Conservation (phyloP, 1,140 invertebrate species). For the Melitaea cinxia region DNA sequence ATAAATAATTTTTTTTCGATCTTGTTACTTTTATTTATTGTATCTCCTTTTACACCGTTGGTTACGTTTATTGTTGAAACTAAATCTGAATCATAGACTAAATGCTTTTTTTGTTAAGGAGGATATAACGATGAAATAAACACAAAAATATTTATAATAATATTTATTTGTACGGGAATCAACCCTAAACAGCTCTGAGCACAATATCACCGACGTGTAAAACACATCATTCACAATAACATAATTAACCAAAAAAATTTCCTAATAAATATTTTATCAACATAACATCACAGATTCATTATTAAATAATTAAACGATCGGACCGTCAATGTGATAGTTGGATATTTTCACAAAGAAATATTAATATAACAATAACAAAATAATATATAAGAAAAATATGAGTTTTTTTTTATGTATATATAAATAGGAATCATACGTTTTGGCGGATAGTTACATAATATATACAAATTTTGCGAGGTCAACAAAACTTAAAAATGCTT, state of each 20-base stretch:
- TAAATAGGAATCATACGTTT: slow-evolving; percentile 3
- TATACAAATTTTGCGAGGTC: slow-evolving; percentile 50
- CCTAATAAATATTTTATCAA: slow-evolving; percentile 54
- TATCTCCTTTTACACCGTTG: no score
- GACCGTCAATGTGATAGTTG: slow-evolving; percentile 25
- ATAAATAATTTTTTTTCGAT: slow-evolving; percentile 17
- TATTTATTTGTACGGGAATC: slow-evolving; percentile 50
- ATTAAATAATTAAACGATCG: slow-evolving; percentile 52
- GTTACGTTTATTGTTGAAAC: no score
- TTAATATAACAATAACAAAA: slow-evolving; percentile 2
- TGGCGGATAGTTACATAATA: neutral
- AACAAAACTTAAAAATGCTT: slow-evolving; percentile 13
- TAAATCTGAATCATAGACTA: no score
- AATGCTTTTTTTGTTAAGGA: no score
- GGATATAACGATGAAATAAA: neutral
- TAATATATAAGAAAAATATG: slow-evolving; percentile 6
- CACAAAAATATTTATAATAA: slow-evolving; percentile 30
- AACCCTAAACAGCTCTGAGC: slow-evolving; percentile 63
- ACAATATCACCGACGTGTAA: slow-evolving; percentile 67
- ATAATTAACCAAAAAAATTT: slow-evolving; percentile 51
- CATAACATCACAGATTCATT: slow-evolving; percentile 69
- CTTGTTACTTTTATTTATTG: neutral
- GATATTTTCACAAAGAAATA: neutral
- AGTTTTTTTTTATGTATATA: neutral
- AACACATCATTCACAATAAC: slow-evolving; percentile 54